phyloP scores from a whole-genome alignment of 2,113 vertebrate species.

The Ancistrus triradiatus region DNA sequence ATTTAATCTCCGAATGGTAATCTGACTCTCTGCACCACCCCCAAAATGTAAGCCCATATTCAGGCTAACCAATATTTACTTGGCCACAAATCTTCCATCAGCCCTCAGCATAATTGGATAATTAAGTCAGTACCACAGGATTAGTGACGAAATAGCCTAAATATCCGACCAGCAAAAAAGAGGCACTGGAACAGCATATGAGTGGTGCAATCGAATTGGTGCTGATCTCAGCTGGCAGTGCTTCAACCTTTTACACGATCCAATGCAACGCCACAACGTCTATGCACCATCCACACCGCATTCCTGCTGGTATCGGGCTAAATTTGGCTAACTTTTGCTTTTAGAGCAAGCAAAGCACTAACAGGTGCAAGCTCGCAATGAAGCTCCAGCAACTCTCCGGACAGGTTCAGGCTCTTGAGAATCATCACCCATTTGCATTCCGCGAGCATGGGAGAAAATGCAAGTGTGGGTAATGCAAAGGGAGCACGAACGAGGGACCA shows the following conservation, averaged over 20 bases:
- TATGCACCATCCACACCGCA: no score
- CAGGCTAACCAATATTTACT: slow-evolving; percentile 47
- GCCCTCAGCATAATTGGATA: slow-evolving; percentile 26
- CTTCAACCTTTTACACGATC: not conserved
- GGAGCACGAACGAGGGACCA: no score
- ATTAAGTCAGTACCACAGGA: slow-evolving; percentile 8
- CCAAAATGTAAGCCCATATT: slow-evolving; percentile 54
- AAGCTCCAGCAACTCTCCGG: not conserved
- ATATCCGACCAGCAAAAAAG: not conserved
- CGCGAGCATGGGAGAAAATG: no score
- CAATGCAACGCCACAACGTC: not conserved
- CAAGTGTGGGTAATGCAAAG: no score
- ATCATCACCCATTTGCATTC: no score
- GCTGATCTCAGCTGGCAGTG: not conserved
- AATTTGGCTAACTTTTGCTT: no score
- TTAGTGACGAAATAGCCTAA: not conserved
- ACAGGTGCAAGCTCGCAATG: not conserved
- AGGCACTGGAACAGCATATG: not conserved
- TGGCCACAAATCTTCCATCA: slow-evolving; percentile 28
- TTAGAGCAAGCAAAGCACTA: not conserved
- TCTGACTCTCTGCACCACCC: slow-evolving; percentile 59
- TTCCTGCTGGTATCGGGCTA: no score
- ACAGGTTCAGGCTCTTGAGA: no score
- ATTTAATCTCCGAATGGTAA: slow-evolving; percentile 64
- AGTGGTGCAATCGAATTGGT: not conserved